Evolutionary conservation across 64 coral and sea anemone genomes (phyloP), one percentile per base, ranked within the genome.

Genomic region (Pocillopora verrucosa): DNA sequence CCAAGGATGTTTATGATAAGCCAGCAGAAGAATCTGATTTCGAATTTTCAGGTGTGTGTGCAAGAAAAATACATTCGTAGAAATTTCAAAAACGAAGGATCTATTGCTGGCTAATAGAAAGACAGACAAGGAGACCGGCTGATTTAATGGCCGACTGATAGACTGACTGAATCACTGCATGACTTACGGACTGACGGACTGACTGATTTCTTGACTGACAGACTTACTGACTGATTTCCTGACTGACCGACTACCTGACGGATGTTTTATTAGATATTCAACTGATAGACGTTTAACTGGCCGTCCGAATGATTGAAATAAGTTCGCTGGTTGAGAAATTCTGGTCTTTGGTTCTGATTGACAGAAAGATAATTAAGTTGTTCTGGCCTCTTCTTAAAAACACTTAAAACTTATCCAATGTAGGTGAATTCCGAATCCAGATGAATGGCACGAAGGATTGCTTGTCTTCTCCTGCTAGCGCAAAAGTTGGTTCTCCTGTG

Each of bases 21-120:
- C 94, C 94, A 5, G 92, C 87, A 60, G 94, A 92, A 45, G 88
- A 85, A 36, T 82, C 91, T 26, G 94, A 96, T 34, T 85, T 73
- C 41, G 86, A 88, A 30, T 78, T 96, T 77, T 90, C 94, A 65
- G 94, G 94, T 92, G 24, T 60, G 78, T 62, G 13, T 62, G 41
- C 30, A 16, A 25, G 24, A 19, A 22, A 11, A 9, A 30, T 30
- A 30, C 30, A 30, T 30, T 0, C 30, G 30, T 30, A 30, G 30
- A 30, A 30, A 30, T 30, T 30, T 30, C 30, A 30, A 30, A 30
- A 30, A 30, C 30, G 30, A 30, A 30, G 30, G 30, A 30, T 30
- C 30, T 30, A 30, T 30, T 30, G 30, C 30, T 30, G 30, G 30
- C 30, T 30, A 30, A 30, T 30, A 30, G 30, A 30, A 30, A 30